Conservation (phyloP, 2,797 vertebrate species). For the Pteronotus mesoamericanus region DNA sequence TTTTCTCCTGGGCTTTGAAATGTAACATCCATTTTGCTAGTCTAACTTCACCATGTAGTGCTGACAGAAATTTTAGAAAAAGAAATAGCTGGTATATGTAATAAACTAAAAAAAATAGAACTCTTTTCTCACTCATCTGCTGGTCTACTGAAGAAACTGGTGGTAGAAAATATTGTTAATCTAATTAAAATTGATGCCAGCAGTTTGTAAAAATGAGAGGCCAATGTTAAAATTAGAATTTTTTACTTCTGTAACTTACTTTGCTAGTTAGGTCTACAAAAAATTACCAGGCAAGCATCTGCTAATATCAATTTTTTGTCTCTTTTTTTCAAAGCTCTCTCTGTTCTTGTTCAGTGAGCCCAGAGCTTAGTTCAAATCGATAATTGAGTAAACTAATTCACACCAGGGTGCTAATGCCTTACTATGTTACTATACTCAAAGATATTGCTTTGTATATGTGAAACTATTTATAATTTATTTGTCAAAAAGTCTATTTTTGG, state of each 20-base stretch:
- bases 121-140: background rate
- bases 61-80: slow-evolving; percentile 48
- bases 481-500: background rate
- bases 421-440: background rate
- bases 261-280: background rate
- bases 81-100: slow-evolving; percentile 22
- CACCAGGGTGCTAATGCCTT: background rate
- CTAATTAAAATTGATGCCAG: slow-evolving; percentile 10
- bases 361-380: background rate
- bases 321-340: background rate
- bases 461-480: background rate
- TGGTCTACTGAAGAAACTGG: background rate
- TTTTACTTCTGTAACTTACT: background rate
- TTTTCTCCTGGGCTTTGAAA: slow-evolving; percentile 62
- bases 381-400: background rate
- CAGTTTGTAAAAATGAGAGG: background rate
- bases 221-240: background rate
- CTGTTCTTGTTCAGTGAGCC: background rate
- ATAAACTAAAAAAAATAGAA: background rate
- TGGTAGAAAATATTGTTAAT: background rate
- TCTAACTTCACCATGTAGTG: background rate
- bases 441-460: background rate
- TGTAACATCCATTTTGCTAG: slow-evolving; percentile 51
- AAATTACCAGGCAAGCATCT: background rate
- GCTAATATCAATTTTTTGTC: background rate